phyloP scores from a whole-genome alignment of 1,140 invertebrate genomes.

The Asbolus verrucosus region DNA sequence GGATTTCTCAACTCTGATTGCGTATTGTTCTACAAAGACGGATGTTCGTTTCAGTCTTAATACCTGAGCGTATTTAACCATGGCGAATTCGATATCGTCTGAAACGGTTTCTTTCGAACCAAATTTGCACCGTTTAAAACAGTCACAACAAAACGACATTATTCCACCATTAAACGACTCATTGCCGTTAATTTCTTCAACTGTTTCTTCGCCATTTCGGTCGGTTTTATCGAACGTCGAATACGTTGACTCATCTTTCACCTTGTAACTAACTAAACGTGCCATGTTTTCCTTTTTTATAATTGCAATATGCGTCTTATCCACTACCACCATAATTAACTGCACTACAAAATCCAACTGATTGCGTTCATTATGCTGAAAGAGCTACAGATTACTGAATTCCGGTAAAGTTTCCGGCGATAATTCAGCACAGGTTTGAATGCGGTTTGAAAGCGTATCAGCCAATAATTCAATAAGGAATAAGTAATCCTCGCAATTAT shows the following conservation, averaged over 20 bases:
- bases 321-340: conserved; percentile 5
- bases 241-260: conserved; percentile 57
- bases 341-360: conserved; percentile 7
- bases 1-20: too few relatives aligned
- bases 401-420: conserved; percentile 43
- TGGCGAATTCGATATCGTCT: conserved; percentile 66
- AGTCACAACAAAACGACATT: conserved; percentile 51
- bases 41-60: too few relatives aligned
- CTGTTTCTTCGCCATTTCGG: conserved; percentile 46
- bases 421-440: conserved; percentile 19
- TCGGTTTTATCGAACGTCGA: conserved; percentile 53
- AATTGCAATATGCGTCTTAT: background rate
- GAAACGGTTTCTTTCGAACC: conserved; percentile 60
- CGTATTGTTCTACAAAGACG: too few relatives aligned
- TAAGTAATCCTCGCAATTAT: background rate
- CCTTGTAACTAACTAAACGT: conserved; percentile 57
- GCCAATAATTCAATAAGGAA: background rate
- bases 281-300: conserved; percentile 54
- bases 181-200: conserved; percentile 49
- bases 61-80: conserved; percentile 64
- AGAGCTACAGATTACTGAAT: conserved; percentile 36
- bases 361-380: conserved; percentile 28
- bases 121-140: conserved; percentile 14
- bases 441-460: background rate
- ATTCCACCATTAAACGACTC: conserved; percentile 4